phyloP scores from a whole-genome alignment of 1,140 invertebrate genomes.

The Heterodera carotae region DNA sequence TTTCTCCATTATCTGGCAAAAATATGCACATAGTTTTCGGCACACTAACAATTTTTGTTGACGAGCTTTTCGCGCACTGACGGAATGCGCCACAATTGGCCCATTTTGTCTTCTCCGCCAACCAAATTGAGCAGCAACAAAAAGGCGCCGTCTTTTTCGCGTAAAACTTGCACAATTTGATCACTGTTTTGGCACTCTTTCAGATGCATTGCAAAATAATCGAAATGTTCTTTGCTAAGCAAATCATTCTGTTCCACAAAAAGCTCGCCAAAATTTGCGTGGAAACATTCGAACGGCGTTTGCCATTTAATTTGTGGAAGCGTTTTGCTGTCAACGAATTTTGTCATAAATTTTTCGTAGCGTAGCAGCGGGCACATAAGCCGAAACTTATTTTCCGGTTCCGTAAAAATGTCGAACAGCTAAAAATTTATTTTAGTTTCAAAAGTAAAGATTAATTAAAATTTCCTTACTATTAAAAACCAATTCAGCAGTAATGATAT shows the following conservation, averaged over 20 bases:
- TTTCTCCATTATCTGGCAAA: no score
- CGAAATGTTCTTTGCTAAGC: neutral
- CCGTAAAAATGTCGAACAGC: neutral
- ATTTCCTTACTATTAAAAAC: no score
- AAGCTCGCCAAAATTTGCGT: neutral
- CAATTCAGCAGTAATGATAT: no score
- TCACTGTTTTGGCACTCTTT: neutral
- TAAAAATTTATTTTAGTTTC: neutral
- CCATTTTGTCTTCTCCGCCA: neutral
- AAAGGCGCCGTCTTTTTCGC: neutral
- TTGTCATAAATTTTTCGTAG: neutral
- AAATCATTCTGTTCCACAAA: neutral
- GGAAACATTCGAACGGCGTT: neutral
- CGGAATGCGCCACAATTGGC: neutral
- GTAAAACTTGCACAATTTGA: neutral
- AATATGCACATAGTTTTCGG: no score
- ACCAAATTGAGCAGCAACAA: neutral
- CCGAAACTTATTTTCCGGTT: neutral
- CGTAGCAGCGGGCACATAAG: neutral
- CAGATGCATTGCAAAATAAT: neutral
- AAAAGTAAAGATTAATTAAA: no score
- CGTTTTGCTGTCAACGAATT: neutral
- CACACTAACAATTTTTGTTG: neutral
- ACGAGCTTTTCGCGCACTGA: neutral
- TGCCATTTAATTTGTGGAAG: neutral